Evolutionary conservation across 2,113 vertebrate species (phyloP), one percentile per base, ranked within the genome.

Genomic region (Tetraodon nigroviridis): DNA sequence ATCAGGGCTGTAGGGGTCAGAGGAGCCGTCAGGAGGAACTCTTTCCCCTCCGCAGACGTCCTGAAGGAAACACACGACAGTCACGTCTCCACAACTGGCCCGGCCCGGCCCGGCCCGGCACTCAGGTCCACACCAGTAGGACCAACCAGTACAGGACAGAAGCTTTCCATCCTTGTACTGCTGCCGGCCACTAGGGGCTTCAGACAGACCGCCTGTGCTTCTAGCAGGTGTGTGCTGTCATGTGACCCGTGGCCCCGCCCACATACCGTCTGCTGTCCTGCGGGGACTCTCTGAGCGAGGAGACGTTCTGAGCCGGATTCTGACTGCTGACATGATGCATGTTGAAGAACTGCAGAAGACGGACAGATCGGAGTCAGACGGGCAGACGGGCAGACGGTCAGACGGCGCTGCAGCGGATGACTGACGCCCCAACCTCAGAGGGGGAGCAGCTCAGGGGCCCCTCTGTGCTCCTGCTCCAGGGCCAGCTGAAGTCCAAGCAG

Each of bases 1-100:
- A 95, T 98, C 86, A 97, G 93, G 7, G 95, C 94, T 20, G 93
- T 96, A 14, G 94, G 95, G 0, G 95, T 97, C 55, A 86, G 90
- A 55, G 95, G 94, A 65, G 90, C 91, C 12, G 90, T 88, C 24
- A 78, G 85, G 84, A 91, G 65, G 72, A 92, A 64, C 64, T 92
- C 92, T 84, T 88, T 92, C 78, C 91, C 87, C 63, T 94, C 91
- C 46, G 92, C 87, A 46, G 93, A 92, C 18, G 90, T 94, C 84
- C 93, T 93, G 84, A 92, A 71, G 40, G 64, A 19, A 77, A 27
- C 17, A 7, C 14, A 24, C 7, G 6, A 37, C 1, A 32, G 29
- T 6, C 6, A 6, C 8, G 29, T 10, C 29, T 32, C 29, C 29
- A 32, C 29, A 32, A 29, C 27, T 29, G 27, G 27, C 4, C 7